These are phyloP conservation scores for Leptopilina syphax DNA, from an alignment of 2,888 invertebrate genomes.

Conservation along the genomic window DNA sequence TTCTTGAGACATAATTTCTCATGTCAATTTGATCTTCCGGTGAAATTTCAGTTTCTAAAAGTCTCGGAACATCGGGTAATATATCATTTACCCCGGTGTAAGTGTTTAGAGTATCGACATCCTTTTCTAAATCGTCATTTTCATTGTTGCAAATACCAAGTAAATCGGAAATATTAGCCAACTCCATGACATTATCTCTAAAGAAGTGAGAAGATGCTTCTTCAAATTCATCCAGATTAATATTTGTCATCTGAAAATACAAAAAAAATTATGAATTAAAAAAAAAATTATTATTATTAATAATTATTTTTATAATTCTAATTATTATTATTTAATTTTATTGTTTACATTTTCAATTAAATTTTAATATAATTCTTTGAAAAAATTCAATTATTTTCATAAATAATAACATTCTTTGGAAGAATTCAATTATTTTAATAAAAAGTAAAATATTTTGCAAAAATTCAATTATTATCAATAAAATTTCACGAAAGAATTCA, in stretches of 20 bases:
- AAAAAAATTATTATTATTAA: too few species aligned
- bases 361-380: too few species aligned
- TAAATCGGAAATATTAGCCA: slow-evolving; percentile 60
- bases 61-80: background rate
- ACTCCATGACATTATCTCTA: slow-evolving; percentile 59
- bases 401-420: too few species aligned
- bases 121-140: slow-evolving; percentile 48
- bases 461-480: too few species aligned
- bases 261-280: background rate
- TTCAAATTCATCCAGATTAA: slow-evolving; percentile 57
- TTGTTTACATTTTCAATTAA: background rate
- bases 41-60: slow-evolving; percentile 13
- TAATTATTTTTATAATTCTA: background rate
- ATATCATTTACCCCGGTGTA: slow-evolving; percentile 15
- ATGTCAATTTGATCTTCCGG: slow-evolving; percentile 7
- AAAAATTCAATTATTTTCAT: too few species aligned
- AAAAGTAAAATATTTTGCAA: too few species aligned
- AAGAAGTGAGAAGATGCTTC: slow-evolving; percentile 55
- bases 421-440: too few species aligned
- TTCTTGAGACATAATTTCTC: background rate
- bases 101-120: slow-evolving; percentile 2
- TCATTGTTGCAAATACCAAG: slow-evolving; percentile 54
- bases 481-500: too few species aligned
- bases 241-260: slow-evolving; percentile 59
- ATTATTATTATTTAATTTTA: background rate